Base-by-base conservation (phyloP, 2,888 invertebrate genomes). In the Parapristionchus giblindavisi region DNA sequence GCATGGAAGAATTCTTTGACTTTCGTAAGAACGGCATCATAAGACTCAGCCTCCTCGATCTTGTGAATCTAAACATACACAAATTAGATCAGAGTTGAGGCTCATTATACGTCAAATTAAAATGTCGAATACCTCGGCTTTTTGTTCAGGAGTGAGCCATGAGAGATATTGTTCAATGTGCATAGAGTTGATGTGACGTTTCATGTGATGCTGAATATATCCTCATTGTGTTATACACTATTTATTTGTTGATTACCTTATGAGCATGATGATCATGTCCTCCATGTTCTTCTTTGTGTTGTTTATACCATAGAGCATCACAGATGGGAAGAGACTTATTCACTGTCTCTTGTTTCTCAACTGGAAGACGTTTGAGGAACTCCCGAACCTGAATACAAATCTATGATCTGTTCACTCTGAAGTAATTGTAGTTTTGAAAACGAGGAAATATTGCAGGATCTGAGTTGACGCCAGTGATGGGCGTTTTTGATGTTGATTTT, bases 311-410 rank as follows among this genome's bases (percentile, higher is more conserved):
- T 81, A 84, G 81, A 80, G 83, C 34, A 83, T 84, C 84, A 54
- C 83, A 83, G 75, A 84, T 82, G 11, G 81, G 80, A 54, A 83
- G 79, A n/a, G 81, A 80, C 58, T 80, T 81, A 51, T 82, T 77
- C 32, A 85, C 79, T 21, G 14, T 38, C 51, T 65, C 70, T 54
- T 75, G 51, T 43, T 76, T 77, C 29, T 77, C 76, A 14, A 56
- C 75, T n/a, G 78, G 75, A 21, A 83, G 76, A 63, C 79, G 70
- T 60, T 61, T 61, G 66, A 83, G 78, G 75, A 79, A 81, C 58
- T 81, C 81, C 11, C 80, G 71, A 21, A 83, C 83, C 73, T 75
- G 34, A 75, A n/a, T n/a, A n/a, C n/a, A n/a, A n/a, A n/a, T n/a
- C n/a, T n/a, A n/a, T n/a, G n/a, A n/a, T n/a, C n/a, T n/a, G n/a